Evolutionary conservation across 2,888 invertebrate genomes (phyloP), one percentile per base, ranked within the genome.

Genomic region (Parnassius apollo): DNA sequence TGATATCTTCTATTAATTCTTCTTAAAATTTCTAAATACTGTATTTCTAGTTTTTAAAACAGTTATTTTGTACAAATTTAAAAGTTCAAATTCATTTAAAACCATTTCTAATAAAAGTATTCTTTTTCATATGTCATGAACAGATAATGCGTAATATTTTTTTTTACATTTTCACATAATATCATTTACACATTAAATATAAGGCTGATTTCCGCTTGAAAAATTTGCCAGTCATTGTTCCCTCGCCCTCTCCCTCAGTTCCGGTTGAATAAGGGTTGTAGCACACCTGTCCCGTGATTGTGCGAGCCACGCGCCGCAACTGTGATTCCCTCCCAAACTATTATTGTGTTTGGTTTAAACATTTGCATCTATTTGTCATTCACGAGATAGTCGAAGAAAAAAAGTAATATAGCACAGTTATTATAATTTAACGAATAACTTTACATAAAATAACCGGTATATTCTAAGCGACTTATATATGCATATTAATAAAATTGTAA

Each of bases 221-320:
- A 54, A 63, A 59, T n/a, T 42, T 18, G n/a, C 49, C 2, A 9
- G 42, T 56, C 51, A 63, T 63, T 63, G 59, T 63, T 59, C 58
- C 35, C 8, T 35, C 3, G 59, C 68, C 66, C 67, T 66, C 65
- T 65, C 68, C 67, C 69, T 65, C 67, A 62, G 62, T 66, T 59
- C 65, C 65, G 60, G 57, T 57, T 49, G 54, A 56, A 59, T 56
- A 67, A 71, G 70, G 72, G 69, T 67, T 59, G 61, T 35, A 22
- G 61, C 72, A 69, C 76, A 76, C 76, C 75, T 76, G 76, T 70
- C 71, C 56, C 45, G 62, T 62, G 67, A 65, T 56, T 63, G 66
- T 64, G 63, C 67, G 66, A 59, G 73, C 73, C 75, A 69, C 72
- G 69, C 70, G 72, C 61, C 65, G 54, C 54, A 2, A 51, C 62